These are phyloP conservation scores for Meliscaeva auricollis DNA, from an alignment of 2,888 invertebrate genomes.

Conservation along the genomic window DNA sequence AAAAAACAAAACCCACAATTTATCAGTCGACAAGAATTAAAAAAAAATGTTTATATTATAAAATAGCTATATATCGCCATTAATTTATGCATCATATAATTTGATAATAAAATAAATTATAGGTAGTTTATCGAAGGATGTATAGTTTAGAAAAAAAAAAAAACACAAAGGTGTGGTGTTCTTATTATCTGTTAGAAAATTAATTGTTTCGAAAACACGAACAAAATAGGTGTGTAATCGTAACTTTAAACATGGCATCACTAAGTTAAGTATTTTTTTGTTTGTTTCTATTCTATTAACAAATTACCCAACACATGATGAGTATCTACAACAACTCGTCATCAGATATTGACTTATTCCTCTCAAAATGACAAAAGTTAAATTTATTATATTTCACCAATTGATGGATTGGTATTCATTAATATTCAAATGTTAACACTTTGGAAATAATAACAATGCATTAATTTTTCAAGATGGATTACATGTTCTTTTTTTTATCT, in stretches of 20 bases:
- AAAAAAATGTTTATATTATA: too few relatives aligned
- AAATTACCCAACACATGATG: slow-evolving; percentile 12
- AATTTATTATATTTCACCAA: neutral
- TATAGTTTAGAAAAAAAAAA: neutral
- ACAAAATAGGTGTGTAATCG: slow-evolving; percentile 25
- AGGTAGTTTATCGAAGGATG: neutral
- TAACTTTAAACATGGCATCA: slow-evolving; percentile 28
- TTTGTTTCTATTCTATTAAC: neutral
- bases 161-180: neutral
- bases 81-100: neutral
- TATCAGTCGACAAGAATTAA: neutral
- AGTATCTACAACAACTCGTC: neutral
- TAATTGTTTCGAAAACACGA: slow-evolving; percentile 27
- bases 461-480: neutral
- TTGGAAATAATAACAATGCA: slow-evolving; percentile 23
- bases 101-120: neutral
- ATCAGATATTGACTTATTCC: neutral
- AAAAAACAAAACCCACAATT: too few relatives aligned
- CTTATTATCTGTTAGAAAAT: neutral
- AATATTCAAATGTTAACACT: slow-evolving; percentile 37
- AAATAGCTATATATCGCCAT: neutral
- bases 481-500: neutral
- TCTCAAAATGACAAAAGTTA: slow-evolving; percentile 5
- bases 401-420: slow-evolving; percentile 36
- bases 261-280: neutral